Evolutionary conservation across 2,888 invertebrate species (phyloP), one percentile per base, ranked within the genome.

Genomic region (Trissoscelio sp.): DNA sequence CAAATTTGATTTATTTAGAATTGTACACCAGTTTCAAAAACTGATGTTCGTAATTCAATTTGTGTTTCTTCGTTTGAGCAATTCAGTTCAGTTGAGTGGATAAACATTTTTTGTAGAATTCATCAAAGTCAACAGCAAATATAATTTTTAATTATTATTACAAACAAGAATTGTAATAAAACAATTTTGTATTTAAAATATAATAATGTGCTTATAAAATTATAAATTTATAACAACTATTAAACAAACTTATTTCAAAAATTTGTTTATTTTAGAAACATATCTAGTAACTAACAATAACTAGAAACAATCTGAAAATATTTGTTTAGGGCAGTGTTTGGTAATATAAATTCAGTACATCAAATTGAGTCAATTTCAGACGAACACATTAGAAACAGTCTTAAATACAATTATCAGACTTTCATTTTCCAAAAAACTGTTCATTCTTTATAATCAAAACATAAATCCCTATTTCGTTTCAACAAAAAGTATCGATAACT

Each of bases 261-360:
- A n/a, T n/a, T n/a, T n/a, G n/a, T n/a, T n/a, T n/a, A n/a, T n/a
- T n/a, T n/a, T n/a, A n/a, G 9, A 1, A 31, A 7, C 6, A 31
- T 31, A 37, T 37, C n/a, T 37, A 37, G 3, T n/a, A 37, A 37
- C n/a, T 37, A 37, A 37, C 37, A 37, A 37, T 37, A 37, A 37
- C 1, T 37, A 37, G 9, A 37, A n/a, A n/a, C n/a, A 37, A n/a
- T 37, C n/a, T 37, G 37, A 1, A 37, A n/a, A n/a, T 3, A 37
- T 37, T 11, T n/a, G 9, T 37, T 37, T 11, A 3, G n/a, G 37
- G 37, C 37, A 37, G 37, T 11, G 9, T 37, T 37, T 37, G 2
- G 0, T 7, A 37, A 11, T 37, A 37, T 3, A 37, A 37, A 11
- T 37, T 3, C 37, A 37, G 9, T n/a, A 37, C n/a, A 37, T n/a